A percentile compares a stretch with the other conserved stretches of the same genome.
Evolutionary conservation across 1,140 invertebrate genomes (phyloP).

Genomic region (Drosophila ohnishii): DNA sequence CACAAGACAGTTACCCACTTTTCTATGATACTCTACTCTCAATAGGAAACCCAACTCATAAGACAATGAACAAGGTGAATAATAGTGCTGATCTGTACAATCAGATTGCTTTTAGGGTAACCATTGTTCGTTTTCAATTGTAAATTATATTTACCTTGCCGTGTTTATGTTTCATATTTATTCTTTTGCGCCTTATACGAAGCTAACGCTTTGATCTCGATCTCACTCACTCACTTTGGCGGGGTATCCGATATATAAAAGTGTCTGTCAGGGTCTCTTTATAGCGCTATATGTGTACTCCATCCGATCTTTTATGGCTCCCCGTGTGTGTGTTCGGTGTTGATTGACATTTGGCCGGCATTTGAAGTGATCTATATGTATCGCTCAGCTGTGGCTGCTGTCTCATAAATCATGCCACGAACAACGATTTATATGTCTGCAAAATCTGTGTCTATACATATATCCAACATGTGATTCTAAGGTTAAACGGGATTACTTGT

Average conservation of each 20-base stretch:
- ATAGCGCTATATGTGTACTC: slow-evolving; percentile 18
- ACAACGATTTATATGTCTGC: slow-evolving; percentile 56
- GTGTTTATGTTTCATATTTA: slow-evolving; percentile 19
- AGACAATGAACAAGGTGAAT: slow-evolving; percentile 6
- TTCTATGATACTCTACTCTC: not conserved
- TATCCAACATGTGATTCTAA: slow-evolving; percentile 29
- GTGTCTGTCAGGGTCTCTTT: slow-evolving; percentile 40
- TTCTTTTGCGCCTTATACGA: slow-evolving; percentile 20
- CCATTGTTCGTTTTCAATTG: slow-evolving; percentile 17
- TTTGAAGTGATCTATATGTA: slow-evolving; percentile 63
- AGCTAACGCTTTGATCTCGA: slow-evolving; percentile 34
- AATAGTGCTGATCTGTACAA: slow-evolving; percentile 9
- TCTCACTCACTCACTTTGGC: slow-evolving; percentile 24
- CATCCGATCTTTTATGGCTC: slow-evolving; percentile 38
- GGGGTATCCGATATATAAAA: slow-evolving; percentile 32
- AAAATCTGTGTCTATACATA: slow-evolving; percentile 13
- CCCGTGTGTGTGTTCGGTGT: slow-evolving; percentile 28
- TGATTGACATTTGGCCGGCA: slow-evolving; percentile 75
- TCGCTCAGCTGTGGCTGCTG: slow-evolving; percentile 44
- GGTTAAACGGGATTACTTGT: slow-evolving; percentile 62
- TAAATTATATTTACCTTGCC: slow-evolving; percentile 6
- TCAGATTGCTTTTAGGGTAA: slow-evolving; percentile 8
- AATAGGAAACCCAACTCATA: not conserved
- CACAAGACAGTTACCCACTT: not conserved
- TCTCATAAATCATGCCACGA: slow-evolving; percentile 67